Evolutionary conservation across 92 coral and sea anemone genomes (phyloP), one percentile per base, ranked within the genome.

Genomic region (Blastomussa wellsi): DNA sequence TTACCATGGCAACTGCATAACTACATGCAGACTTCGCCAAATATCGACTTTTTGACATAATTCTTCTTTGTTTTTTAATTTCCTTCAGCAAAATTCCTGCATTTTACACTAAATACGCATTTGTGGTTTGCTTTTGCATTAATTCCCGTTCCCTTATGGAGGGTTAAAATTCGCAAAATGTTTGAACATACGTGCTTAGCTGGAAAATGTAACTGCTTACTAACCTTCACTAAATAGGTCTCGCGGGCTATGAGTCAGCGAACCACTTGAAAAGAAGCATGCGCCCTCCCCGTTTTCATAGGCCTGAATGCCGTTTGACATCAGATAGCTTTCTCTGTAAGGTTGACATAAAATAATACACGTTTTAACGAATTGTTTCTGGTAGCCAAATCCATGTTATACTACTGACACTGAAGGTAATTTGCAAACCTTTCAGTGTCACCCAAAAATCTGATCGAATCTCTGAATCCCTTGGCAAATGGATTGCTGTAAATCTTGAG

Each of bases 401-500:
- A 9, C 17, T 62, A 1, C 1, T 48, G 7, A 76, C 2, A 76
- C 2, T 7, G 67, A 60, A 24, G 12, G 8, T 62, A 9, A 26
- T 39, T 3, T 26, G 77, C 91, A 20, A 76, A 91, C 92, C 94
- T 91, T 64, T 92, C 95, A 29, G 90, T 84, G 79, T 87, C 91
- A 11, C 93, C 95, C 13, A 92, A 74, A 42, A 94, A 90, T 35
- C 98, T 88, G 29, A 93, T 92, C n/a, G 98, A 92, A 51, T 94
- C 98, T 51, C 98, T 87, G 80, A 94, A 94, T 74, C 98, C 98
- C 74, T 94, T 94, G 32, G 98, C 98, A 83, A 94, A 94, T 35
- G 98, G 98, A 65, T 94, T 94, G 76, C 98, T 94, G 90, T 94
- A 94, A 39, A 94, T 94, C 92, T 94, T 94, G 83, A 94, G 91